Percentiles rank a stretch among this genome's conserved stretches.
Conservation (phyloP, 2,888 invertebrate species). For the Athetis lepigone region DNA sequence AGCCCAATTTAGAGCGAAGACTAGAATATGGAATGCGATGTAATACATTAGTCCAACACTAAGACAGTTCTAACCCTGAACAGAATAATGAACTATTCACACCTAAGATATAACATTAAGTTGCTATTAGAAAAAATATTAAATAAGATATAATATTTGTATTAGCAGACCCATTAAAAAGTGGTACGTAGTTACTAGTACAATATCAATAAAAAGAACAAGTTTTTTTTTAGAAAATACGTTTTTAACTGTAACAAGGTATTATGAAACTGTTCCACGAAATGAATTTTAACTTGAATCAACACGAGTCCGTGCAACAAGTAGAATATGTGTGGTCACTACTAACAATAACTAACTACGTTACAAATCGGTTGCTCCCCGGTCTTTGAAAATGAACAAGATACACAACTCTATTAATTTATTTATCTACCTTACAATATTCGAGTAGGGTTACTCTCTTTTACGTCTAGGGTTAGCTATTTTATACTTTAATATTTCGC, state of each 20-base stretch:
- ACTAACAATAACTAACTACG: slow-evolving; percentile 43
- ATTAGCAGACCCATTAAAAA: not conserved
- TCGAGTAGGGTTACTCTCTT: not conserved
- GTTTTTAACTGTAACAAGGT: not conserved
- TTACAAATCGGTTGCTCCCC: slow-evolving; percentile 45
- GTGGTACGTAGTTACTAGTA: no score
- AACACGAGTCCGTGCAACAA: slow-evolving; percentile 12
- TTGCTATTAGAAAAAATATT: not conserved
- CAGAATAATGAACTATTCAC: not conserved
- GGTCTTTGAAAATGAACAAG: slow-evolving; percentile 21
- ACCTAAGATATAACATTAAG: not conserved
- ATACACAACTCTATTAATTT: slow-evolving; percentile 21
- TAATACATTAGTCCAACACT: not conserved
- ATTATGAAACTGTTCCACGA: not conserved
- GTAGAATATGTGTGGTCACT: slow-evolving; percentile 17
- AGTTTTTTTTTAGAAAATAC: no score
- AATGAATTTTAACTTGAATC: not conserved
- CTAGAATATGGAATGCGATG: not conserved
- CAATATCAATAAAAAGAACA: no score
- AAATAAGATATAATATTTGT: not conserved
- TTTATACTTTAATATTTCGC: no score
- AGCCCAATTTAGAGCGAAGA: not conserved
- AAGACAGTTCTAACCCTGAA: not conserved
- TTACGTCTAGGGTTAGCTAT: slow-evolving; percentile 1
- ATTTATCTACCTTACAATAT: slow-evolving; percentile 19